Percentiles rank a stretch among this genome's conserved stretches.
These are phyloP conservation scores for Mimumesa dahlbomi DNA, from an alignment of 2,888 invertebrate species.

Conservation along the genomic window DNA sequence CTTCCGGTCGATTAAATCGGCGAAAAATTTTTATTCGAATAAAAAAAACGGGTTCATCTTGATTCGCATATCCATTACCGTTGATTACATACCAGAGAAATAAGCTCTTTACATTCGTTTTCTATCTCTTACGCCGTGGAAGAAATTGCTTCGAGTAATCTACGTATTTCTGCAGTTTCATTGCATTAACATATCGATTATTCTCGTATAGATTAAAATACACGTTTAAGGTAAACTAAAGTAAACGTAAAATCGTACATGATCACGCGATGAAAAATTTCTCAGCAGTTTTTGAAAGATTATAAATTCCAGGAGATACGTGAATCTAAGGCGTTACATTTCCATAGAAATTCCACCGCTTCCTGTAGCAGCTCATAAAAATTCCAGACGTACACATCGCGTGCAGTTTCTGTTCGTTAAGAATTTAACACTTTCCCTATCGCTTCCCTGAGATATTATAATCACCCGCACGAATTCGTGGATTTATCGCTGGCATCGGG, in stretches of 20 bases:
- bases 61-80: not conserved
- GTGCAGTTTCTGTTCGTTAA: too few species aligned
- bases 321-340: too few species aligned
- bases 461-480: not conserved
- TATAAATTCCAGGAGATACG: too few species aligned
- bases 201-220: too few species aligned
- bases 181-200: not conserved
- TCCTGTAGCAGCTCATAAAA: too few species aligned
- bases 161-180: not conserved
- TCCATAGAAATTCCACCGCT: too few species aligned
- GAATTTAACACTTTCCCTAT: not conserved
- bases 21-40: not conserved
- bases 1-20: slow-evolving; percentile 2
- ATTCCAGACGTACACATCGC: too few species aligned
- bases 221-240: too few species aligned
- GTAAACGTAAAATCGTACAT: too few species aligned
- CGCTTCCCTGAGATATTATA: not conserved
- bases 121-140: not conserved
- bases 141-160: not conserved
- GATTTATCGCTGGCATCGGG: not conserved
- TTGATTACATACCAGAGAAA: not conserved
- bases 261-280: too few species aligned
- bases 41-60: not conserved
- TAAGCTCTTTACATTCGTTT: not conserved
- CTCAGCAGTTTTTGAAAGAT: too few species aligned